phyloP scores from a whole-genome alignment of 2,113 vertebrate species.

The Grammatotria lemairii region DNA sequence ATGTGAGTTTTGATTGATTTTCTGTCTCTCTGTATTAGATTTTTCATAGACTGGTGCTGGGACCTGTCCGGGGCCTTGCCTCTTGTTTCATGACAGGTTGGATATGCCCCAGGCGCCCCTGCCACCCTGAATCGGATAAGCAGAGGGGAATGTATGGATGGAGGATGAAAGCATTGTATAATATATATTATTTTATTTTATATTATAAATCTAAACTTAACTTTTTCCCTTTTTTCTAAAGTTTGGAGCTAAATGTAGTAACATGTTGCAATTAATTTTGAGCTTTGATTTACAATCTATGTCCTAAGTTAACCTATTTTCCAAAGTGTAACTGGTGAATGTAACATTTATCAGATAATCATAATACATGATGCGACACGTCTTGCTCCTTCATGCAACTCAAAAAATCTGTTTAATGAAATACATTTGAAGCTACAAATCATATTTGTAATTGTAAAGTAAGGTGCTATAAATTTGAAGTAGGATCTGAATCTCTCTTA shows the following conservation, averaged over 20 bases:
- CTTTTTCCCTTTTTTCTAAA: neutral
- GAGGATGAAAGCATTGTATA: neutral
- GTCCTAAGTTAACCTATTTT: neutral
- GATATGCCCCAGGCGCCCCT: neutral
- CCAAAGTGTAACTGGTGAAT: neutral
- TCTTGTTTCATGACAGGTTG: neutral
- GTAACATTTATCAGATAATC: neutral
- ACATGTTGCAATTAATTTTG: neutral
- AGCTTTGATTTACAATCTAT: neutral
- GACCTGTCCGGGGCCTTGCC: neutral
- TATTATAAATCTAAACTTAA: neutral
- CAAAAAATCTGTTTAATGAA: neutral
- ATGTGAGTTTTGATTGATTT: neutral
- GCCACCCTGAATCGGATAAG: neutral
- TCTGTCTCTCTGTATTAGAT: neutral
- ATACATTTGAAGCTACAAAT: neutral
- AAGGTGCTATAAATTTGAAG: neutral
- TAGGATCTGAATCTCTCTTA: neutral
- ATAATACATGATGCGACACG: neutral
- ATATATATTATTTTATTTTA: neutral
- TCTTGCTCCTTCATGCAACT: neutral
- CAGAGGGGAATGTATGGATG: neutral
- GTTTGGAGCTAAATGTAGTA: neutral
- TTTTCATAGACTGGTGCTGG: neutral
- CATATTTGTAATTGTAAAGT: neutral